These are phyloP conservation scores for Hydropotes inermis DNA, from an alignment of 2,113 vertebrate species.

Conservation along the genomic window DNA sequence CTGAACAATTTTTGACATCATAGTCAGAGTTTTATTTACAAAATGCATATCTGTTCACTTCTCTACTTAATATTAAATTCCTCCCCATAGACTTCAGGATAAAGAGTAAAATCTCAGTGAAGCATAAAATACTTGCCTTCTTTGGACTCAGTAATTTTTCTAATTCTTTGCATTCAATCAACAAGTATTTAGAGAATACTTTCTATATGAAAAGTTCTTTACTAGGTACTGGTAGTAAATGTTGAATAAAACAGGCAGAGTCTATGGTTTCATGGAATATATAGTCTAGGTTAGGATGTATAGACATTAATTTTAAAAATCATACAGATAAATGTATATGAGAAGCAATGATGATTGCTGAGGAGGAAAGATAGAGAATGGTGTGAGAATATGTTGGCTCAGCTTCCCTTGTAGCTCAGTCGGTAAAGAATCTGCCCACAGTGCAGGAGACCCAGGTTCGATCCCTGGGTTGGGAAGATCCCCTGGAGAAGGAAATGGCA, in stretches of 20 bases:
- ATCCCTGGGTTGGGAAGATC: background rate
- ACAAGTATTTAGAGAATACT: background rate
- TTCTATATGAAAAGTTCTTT: background rate
- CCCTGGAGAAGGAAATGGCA: background rate
- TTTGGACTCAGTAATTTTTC: background rate
- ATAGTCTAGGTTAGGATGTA: background rate
- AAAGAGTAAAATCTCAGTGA: background rate
- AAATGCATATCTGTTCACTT: background rate
- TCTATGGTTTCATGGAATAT: background rate
- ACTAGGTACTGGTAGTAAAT: background rate
- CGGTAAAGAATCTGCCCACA: background rate
- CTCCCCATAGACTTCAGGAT: background rate
- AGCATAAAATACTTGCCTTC: background rate
- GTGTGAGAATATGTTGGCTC: background rate
- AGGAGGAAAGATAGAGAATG: background rate
- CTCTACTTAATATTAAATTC: background rate
- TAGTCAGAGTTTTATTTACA: background rate
- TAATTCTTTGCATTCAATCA: background rate
- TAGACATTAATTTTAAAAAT: background rate
- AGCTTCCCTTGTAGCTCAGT: background rate
- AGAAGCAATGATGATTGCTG: background rate
- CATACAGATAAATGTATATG: background rate
- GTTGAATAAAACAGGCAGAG: background rate
- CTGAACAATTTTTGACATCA: background rate
- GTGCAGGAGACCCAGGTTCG: fast-evolving